Evolutionary conservation across 2,797 vertebrate genomes (phyloP).

Genomic region (Sarcoramphus papa): DNA sequence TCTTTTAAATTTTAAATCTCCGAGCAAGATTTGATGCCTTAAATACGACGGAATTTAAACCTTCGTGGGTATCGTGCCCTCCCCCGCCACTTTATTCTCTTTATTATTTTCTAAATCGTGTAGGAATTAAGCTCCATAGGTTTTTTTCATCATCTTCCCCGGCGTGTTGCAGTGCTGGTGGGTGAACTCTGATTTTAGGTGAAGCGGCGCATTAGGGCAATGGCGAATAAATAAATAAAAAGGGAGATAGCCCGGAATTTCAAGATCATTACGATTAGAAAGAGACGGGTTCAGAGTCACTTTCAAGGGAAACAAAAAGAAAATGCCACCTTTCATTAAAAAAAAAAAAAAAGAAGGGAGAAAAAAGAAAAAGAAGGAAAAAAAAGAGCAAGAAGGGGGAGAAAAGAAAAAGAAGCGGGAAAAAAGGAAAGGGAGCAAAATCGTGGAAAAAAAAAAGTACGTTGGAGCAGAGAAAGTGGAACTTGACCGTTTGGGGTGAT

Average conservation of each 20-base stretch:
- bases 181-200: neutral
- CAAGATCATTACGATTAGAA: slow-evolving; percentile 59
- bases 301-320: slow-evolving; percentile 61
- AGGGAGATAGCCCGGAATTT: slow-evolving; percentile 15
- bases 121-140: neutral
- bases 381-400: too few species aligned
- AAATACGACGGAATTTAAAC: neutral
- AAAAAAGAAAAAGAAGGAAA: accelerated
- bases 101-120: neutral
- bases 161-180: neutral
- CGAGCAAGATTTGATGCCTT: neutral
- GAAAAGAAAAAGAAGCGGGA: accelerated
- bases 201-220: neutral
- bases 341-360: accelerated
- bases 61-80: neutral
- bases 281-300: slow-evolving; percentile 65
- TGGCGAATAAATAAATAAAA: neutral
- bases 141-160: neutral
- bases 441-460: neutral
- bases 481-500: slow-evolving; percentile 48
- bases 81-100: neutral
- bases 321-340: neutral
- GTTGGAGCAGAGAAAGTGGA: neutral
- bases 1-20: neutral
- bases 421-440: neutral